Evolutionary conservation across 2,888 invertebrate genomes (phyloP), one percentile per base, ranked within the genome.

Genomic region (Eilema depressum): DNA sequence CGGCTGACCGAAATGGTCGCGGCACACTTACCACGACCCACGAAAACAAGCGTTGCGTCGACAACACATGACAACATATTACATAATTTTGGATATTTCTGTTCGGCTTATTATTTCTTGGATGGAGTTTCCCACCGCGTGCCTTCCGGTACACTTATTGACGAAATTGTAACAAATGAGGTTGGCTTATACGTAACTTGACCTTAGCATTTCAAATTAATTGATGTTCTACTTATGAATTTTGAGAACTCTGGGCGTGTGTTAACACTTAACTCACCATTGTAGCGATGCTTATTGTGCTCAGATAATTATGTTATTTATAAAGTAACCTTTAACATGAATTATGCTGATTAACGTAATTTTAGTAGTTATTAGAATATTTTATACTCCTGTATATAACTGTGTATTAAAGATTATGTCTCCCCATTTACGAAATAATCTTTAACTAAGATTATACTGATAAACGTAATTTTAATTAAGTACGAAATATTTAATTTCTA

Each of bases 21-120:
- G 94, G 89, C 94, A 94, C 89, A 94, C 93, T 95, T 95, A 92
- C 90, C 89, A 87, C 92, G 92, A 92, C 91, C 92, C 90, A 92
- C 91, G 92, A 93, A 93, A 93, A 93, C 92, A 93, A 90, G 86
- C 86, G 88, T 94, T 93, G 92, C 94, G 92, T 93, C 93, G 93
- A 90, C 88, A 86, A 85, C 89, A 91, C 88, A 91, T 90, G 89
- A 91, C 90, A 91, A 89, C 89, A 88, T 86, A 84, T 94, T 93
- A 87, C 91, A 88, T 91, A 92, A 94, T 85, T 79, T 71, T 66
- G 65, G 72, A 72, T 59, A 68, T 72, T 72, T 72, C 59, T 64
- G 61, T 65, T 71, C 68, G 41, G 30, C 62, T 72, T 65, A 60
- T 67, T 71, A 67, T 67, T 71, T 57, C 64, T 64, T 68, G 11